phyloP scores from a whole-genome alignment of 2,797 vertebrate genomes.

The Hydrolagus colliei region DNA sequence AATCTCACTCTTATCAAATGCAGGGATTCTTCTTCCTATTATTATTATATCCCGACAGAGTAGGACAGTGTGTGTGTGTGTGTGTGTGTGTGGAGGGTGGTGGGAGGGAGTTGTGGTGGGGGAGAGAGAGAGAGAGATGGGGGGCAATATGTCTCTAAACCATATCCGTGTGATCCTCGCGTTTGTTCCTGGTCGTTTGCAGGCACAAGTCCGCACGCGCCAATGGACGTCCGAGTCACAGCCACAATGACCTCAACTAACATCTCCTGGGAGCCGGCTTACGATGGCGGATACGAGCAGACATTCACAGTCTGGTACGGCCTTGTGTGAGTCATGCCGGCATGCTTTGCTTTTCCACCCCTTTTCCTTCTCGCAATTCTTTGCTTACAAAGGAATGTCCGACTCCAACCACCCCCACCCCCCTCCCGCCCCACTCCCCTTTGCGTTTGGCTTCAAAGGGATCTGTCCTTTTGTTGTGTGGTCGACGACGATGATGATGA shows the following conservation, averaged over 20 bases:
- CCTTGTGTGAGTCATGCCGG: conserved; percentile 94
- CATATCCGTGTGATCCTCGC: not conserved
- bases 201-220: conserved; percentile 98
- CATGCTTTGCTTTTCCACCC: conserved; percentile 94
- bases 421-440: no score
- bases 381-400: conserved; percentile 14
- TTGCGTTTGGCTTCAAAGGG: no score
- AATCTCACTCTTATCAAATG: no score
- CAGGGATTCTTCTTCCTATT: no score
- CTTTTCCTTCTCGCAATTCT: conserved; percentile 52
- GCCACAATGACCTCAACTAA: conserved; percentile 90
- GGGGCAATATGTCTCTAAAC: not conserved
- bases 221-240: conserved; percentile 79
- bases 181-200: conserved; percentile 35
- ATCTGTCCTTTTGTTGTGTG: not conserved
- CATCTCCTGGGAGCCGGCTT: conserved; percentile 95
- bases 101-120: not conserved
- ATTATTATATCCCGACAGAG: not conserved
- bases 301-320: conserved; percentile 99
- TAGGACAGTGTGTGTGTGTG: not conserved
- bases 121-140: not conserved
- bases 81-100: not conserved
- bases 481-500: not conserved
- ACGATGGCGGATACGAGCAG: conserved; percentile 97
- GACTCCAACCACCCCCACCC: no score